Conservation (phyloP, 2,113 vertebrate genomes). For the Calonectris borealis region DNA sequence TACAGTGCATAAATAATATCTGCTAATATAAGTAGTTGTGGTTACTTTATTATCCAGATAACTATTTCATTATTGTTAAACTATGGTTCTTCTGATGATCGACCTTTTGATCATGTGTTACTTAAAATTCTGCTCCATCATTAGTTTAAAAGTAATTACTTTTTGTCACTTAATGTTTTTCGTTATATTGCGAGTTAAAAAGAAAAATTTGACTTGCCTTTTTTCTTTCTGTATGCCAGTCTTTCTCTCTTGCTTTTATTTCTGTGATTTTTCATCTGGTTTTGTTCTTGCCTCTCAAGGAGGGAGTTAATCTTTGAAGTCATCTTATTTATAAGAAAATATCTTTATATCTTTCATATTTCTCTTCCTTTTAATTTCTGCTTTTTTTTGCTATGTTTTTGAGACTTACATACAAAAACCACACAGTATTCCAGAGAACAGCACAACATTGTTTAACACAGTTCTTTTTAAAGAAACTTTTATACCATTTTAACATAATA, state of each 20-base stretch:
- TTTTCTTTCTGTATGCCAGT: neutral
- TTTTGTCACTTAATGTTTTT: neutral
- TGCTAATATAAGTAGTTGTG: neutral
- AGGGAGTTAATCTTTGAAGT: neutral
- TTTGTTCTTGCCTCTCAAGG: neutral
- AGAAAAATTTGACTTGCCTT: neutral
- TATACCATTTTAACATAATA: neutral
- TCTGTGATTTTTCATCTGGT: neutral
- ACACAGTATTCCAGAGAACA: neutral
- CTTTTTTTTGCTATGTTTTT: neutral
- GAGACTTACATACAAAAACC: neutral
- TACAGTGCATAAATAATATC: neutral
- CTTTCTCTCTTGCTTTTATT: neutral
- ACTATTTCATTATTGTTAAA: neutral
- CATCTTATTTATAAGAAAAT: neutral
- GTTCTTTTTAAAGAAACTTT: neutral
- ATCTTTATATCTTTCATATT: neutral
- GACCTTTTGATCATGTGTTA: neutral
- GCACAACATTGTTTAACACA: neutral
- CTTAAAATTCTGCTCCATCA: neutral
- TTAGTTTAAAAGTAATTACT: neutral
- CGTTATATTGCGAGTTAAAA: neutral
- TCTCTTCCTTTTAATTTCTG: neutral
- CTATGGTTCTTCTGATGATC: neutral
- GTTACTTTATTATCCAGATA: neutral